Base-by-base conservation (phyloP, 2,797 vertebrate genomes). In the Rousettus madagascariensis region DNA sequence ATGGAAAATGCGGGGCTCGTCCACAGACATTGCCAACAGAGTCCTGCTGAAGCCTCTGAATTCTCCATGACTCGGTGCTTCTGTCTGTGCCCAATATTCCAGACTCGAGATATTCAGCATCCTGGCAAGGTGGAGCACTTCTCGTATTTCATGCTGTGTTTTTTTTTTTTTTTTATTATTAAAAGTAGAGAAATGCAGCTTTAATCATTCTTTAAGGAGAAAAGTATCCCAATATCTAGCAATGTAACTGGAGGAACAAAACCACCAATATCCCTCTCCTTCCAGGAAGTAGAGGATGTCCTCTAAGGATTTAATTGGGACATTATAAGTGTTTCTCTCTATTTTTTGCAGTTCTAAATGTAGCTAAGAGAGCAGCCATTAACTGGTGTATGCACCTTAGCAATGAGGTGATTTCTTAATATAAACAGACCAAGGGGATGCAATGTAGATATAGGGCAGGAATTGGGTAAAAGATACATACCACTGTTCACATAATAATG, bases 321-420 rank as follows among this genome's bases (percentile, higher is more conserved):
- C 57, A 24, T 19, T 79, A 6, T 53, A 49, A 95, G 46, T 12
- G 3, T 28, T 33, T 63, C 12, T 28, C 78, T 66, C 38, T 11
- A 30, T 83, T 71, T 93, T 86, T 15, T 91, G 57, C 55, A 90
- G 84, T 41, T 86, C 55, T 93, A 33, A n/a, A 28, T 36, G 66
- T 33, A 71, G 57, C 43, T 46, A 71, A 71, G 38, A 57, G 20
- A 80, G 28, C 9, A 91, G 72, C 16, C 43, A 49, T 9, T 78
- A 51, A 30, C 63, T 75, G 30, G n/a, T 22, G 41, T 17, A 53
- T 15, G 26, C 46, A 66, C 63, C 46, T 61, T 22, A 66, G 66
- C 41, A 36, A 38, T 8, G 36, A 11, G 57, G 30, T 5, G 61
- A 33, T 66, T 87, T 55, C 82, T 65, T 83, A 77, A 43, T 3